These are phyloP conservation scores for Acinonyx jubatus DNA, from an alignment of 2,113 vertebrate genomes.

Conservation along the genomic window DNA sequence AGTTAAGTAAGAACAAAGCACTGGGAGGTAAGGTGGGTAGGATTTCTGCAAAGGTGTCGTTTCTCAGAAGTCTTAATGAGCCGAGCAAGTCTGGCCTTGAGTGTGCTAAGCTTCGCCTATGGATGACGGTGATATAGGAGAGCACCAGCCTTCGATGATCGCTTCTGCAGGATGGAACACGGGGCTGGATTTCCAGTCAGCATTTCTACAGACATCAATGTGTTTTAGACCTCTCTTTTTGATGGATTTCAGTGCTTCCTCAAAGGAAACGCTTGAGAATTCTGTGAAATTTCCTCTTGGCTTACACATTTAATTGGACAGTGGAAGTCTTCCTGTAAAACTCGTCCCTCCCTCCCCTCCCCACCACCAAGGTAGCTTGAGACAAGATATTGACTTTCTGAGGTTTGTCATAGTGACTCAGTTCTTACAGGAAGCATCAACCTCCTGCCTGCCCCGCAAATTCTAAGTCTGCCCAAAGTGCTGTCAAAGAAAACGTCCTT, in stretches of 20 bases:
- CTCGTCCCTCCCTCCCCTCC: background rate
- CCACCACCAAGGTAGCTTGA: background rate
- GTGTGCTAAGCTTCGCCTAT: background rate
- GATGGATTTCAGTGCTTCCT: conserved; percentile 4
- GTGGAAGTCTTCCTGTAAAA: background rate
- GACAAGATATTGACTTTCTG: background rate
- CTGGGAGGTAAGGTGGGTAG: background rate
- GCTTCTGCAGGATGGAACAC: background rate
- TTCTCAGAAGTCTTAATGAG: background rate
- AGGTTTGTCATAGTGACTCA: background rate
- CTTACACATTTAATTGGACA: background rate
- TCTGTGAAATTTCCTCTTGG: background rate
- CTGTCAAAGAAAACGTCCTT: background rate
- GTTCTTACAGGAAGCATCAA: background rate
- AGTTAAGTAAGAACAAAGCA: background rate
- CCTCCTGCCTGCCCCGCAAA: background rate
- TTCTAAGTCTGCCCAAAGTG: background rate
- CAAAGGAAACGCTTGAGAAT: background rate
- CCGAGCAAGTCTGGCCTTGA: background rate
- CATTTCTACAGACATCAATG: background rate
- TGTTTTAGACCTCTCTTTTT: conserved; percentile 19
- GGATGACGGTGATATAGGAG: accelerated
- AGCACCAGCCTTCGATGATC: background rate
- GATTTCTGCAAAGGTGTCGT: background rate
- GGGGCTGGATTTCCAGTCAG: background rate